phyloP scores from a whole-genome alignment of 2,797 vertebrate genomes.

The Chelon labrosus region DNA sequence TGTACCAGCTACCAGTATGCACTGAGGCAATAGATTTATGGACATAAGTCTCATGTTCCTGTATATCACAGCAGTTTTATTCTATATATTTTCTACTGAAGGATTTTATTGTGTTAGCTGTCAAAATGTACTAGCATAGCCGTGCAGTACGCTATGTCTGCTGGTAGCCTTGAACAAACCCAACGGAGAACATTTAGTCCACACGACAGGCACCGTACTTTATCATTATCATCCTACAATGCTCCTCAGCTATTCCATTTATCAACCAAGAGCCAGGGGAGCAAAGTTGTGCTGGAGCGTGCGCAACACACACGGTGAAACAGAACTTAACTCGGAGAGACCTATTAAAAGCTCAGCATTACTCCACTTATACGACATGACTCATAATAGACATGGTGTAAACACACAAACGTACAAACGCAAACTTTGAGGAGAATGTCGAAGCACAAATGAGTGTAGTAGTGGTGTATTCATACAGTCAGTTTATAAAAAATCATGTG shows the following conservation, averaged over 20 bases:
- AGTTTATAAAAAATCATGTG: too few relatives aligned
- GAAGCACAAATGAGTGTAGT: background rate
- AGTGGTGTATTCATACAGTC: too few relatives aligned
- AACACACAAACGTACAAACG: slow-evolving; percentile 6
- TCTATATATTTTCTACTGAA: background rate
- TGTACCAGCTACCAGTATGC: background rate
- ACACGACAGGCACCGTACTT: slow-evolving; percentile 48
- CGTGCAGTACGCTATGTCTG: slow-evolving; percentile 1
- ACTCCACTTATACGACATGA: slow-evolving; percentile 52
- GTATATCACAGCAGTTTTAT: background rate
- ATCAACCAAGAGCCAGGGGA: slow-evolving; percentile 56
- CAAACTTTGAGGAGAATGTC: slow-evolving; percentile 14
- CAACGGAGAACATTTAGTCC: slow-evolving; percentile 53
- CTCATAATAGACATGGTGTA: slow-evolving; percentile 24
- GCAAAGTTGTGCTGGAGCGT: background rate
- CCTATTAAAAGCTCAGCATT: slow-evolving; percentile 52
- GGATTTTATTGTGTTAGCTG: background rate
- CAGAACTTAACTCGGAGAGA: slow-evolving; percentile 15
- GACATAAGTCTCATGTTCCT: background rate
- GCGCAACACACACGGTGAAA: background rate
- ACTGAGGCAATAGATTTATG: background rate
- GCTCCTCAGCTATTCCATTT: slow-evolving; percentile 51
- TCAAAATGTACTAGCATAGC: background rate
- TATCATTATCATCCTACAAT: slow-evolving; percentile 50
- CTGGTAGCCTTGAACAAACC: slow-evolving; percentile 26